Evolutionary conservation across 2,888 invertebrate species (phyloP), one percentile per base, ranked within the genome.

Genomic region (Trissolcus japonicus): DNA sequence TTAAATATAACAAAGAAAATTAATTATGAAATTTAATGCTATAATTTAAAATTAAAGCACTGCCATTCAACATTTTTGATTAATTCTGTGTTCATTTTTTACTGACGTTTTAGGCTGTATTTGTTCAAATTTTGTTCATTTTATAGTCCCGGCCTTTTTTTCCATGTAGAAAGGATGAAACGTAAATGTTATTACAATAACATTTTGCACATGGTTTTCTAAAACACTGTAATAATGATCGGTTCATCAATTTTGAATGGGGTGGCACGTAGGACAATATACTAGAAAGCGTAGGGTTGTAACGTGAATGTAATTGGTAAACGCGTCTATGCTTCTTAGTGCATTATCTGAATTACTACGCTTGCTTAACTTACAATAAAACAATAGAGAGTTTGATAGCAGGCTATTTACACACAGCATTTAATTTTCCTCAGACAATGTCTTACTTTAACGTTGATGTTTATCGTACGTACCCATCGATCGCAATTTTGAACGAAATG

Each of bases 231-330:
- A 35, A 35, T 35, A 35, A 35, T 35, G 35, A 35, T 35, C 9
- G 11, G 35, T 35, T 35, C 35, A 35, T 35, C 35, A 35, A 35
- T 35, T 35, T 11, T 35, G 35, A 35, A 35, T 60, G 41, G 65
- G 63, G 63, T 59, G 59, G 53, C 66, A 55, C 55, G 73, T 50
- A 66, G 13, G 11, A 29, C 35, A 29, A 41, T 61, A 29, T 40
- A 43, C 11, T 40, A 35, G 35, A 35, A 35, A 35, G 35, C 35
- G 61, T 41, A 46, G 65, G 61, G 66, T 40, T 67, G 51, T 57
- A 74, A 75, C 60, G 54, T 65, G 48, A 75, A 75, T 75, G 55
- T 68, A 69, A 75, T 75, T 69, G 75, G 55, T 60, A 60, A 75
- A 69, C 75, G 75, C 75, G 75, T 68, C 75, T 75, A 62, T 40